Conservation (phyloP, 2,113 vertebrate species). For the Empidonax alnorum region DNA sequence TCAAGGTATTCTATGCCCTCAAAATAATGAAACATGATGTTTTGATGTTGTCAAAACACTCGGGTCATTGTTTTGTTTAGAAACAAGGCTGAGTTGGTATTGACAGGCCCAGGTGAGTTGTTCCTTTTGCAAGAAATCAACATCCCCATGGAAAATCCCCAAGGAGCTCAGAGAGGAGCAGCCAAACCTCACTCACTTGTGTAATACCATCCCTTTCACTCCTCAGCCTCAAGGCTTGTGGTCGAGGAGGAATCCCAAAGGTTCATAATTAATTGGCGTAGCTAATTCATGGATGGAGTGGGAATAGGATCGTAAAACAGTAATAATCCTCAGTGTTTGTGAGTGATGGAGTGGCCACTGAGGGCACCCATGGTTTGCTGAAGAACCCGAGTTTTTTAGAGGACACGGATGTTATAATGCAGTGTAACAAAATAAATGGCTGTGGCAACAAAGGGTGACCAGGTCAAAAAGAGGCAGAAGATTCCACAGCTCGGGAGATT, state of each 20-base stretch:
- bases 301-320: background rate
- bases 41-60: constrained; percentile 5
- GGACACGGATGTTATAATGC: background rate
- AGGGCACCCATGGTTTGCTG: background rate
- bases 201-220: background rate
- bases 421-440: background rate
- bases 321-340: background rate
- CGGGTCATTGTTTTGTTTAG: background rate
- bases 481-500: background rate
- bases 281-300: background rate
- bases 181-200: background rate
- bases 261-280: background rate
- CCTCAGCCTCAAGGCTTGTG: background rate
- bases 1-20: background rate
- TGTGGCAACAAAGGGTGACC: background rate
- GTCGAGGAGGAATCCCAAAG: background rate
- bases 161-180: background rate
- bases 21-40: constrained; percentile 7
- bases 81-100: background rate
- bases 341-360: background rate
- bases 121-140: background rate
- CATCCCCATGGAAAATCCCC: background rate
- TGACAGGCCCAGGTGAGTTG: background rate
- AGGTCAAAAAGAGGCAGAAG: background rate
- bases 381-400: background rate